phyloP scores from a whole-genome alignment of 2,888 invertebrate species.

The Diaperis boleti region DNA sequence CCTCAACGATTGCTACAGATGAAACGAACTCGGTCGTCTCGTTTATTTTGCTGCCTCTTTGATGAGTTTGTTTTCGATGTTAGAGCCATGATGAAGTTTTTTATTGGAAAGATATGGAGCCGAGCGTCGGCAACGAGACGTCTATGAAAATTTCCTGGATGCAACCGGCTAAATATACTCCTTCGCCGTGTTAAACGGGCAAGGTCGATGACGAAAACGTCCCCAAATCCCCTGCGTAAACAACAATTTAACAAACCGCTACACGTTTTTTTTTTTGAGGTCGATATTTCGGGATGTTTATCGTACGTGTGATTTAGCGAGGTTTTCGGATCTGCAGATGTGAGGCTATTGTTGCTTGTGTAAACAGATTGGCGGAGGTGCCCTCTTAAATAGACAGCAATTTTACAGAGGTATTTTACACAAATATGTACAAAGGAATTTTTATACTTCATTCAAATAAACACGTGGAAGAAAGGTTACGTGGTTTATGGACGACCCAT shows the following conservation, averaged over 20 bases:
- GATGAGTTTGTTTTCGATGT: conserved; percentile 63
- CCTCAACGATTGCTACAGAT: conserved; percentile 58
- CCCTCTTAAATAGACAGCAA: conserved; percentile 26
- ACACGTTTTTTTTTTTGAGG: conserved; percentile 51
- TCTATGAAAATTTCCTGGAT: background rate
- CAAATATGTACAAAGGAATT: background rate
- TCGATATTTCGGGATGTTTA: conserved; percentile 59
- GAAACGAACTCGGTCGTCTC: conserved; percentile 54
- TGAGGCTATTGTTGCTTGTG: conserved; percentile 57
- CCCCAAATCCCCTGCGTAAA: conserved; percentile 53
- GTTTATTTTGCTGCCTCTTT: conserved; percentile 60
- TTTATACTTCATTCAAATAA: background rate
- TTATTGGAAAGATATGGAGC: conserved; percentile 55
- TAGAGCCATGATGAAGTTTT: conserved; percentile 60
- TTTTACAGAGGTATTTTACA: conserved; percentile 16
- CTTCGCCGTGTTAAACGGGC: background rate
- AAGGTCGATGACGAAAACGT: conserved; percentile 9
- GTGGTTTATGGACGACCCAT: too few relatives aligned
- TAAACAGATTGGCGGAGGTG: conserved; percentile 47
- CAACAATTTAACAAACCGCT: conserved; percentile 52
- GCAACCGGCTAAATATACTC: background rate
- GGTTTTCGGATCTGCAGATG: conserved; percentile 61
- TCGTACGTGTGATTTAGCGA: conserved; percentile 61
- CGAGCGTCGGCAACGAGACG: background rate
- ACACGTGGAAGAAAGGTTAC: conserved; percentile 13